Conservation (phyloP, 1,140 invertebrate species). For the Tigriopus japonicus region DNA sequence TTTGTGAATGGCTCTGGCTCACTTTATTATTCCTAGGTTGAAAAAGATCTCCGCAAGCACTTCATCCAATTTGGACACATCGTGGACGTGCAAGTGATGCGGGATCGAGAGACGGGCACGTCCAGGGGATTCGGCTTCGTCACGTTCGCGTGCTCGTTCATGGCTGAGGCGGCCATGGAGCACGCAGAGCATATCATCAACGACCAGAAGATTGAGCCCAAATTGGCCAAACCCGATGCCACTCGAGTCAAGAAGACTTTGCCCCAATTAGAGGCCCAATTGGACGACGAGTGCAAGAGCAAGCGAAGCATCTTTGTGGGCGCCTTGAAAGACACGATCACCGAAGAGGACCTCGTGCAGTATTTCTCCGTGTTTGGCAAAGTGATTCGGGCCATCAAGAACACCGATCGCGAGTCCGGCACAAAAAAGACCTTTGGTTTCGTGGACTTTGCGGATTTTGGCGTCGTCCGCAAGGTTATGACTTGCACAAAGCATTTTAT, state of each 20-base stretch:
- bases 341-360: neutral
- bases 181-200: neutral
- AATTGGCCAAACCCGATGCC: constrained; percentile 2
- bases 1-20: no score
- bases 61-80: constrained; percentile 1
- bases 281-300: constrained; percentile 5
- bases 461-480: constrained; percentile 10
- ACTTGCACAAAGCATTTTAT: constrained; percentile 10
- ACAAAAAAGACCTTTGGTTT: constrained; percentile 9
- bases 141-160: constrained; percentile 12
- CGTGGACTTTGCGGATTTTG: constrained; percentile 11
- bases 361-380: constrained; percentile 11
- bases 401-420: constrained; percentile 2
- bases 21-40: neutral
- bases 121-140: constrained; percentile 11
- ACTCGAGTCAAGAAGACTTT: constrained; percentile 1
- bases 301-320: constrained; percentile 12
- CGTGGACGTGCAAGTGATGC: constrained; percentile 6
- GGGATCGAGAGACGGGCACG: neutral
- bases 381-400: constrained; percentile 2
- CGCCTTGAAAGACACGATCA: constrained; percentile 6
- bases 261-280: neutral
- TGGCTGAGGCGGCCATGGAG: constrained; percentile 3
- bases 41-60: constrained; percentile 6
- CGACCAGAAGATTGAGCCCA: neutral